These are phyloP conservation scores for Madoqua kirkii DNA, from an alignment of 2,113 vertebrate genomes.

Conservation along the genomic window DNA sequence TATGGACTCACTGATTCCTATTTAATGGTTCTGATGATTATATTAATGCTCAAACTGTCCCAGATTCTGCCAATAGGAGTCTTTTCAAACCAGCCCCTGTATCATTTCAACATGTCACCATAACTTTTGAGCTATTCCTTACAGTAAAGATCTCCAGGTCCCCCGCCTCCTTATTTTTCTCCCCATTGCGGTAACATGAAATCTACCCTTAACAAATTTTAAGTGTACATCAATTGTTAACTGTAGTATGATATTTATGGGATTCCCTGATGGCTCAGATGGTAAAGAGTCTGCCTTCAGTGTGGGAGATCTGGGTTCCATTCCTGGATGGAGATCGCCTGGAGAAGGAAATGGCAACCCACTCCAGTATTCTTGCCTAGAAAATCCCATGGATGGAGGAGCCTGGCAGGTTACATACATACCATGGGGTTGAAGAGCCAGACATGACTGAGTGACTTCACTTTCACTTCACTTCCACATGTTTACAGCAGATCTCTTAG, in stretches of 20 bases:
- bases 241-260: not conserved
- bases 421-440: not conserved
- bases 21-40: not conserved
- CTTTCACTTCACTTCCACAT: not conserved
- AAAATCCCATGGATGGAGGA: not conserved
- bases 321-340: not conserved
- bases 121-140: not conserved
- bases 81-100: not conserved
- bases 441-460: not conserved
- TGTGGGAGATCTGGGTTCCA: not conserved
- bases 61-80: not conserved
- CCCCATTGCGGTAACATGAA: not conserved
- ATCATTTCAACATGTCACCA: not conserved
- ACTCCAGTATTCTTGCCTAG: not conserved
- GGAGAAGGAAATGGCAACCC: not conserved
- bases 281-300: not conserved
- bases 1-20: not conserved
- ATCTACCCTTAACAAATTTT: not conserved
- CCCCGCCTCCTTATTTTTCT: not conserved
- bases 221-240: not conserved
- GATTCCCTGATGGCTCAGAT: not conserved
- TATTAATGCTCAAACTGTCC: not conserved
- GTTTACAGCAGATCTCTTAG: not conserved
- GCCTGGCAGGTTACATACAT: not conserved
- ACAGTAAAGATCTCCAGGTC: not conserved